phyloP scores from a whole-genome alignment of 2,113 vertebrate species.

The Xenopus laevis region DNA sequence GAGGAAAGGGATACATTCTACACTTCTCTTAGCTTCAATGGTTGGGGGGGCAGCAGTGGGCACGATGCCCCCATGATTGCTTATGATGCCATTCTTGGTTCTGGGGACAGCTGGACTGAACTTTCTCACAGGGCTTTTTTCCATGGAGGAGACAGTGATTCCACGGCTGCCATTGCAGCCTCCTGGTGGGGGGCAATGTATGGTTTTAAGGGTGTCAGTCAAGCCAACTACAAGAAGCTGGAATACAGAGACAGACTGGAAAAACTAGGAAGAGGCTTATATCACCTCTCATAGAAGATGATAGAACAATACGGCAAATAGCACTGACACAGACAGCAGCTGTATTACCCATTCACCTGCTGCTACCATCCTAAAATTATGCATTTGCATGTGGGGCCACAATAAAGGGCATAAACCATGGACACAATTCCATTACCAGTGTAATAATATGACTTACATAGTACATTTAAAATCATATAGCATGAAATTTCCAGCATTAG shows the following conservation, averaged over 20 bases:
- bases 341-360: too few relatives aligned
- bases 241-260: constrained; percentile 70
- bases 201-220: constrained; percentile 61
- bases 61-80: constrained; percentile 81
- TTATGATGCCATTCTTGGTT: constrained; percentile 70
- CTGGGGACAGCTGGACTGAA: constrained; percentile 69
- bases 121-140: constrained; percentile 72
- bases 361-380: too few relatives aligned
- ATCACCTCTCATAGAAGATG: constrained; percentile 45
- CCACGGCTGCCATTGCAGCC: constrained; percentile 66
- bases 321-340: too few relatives aligned
- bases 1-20: constrained; percentile 72
- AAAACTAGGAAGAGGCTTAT: constrained; percentile 56
- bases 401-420: too few relatives aligned
- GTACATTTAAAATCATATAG: too few relatives aligned
- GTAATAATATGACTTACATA: too few relatives aligned
- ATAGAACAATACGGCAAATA: too few relatives aligned
- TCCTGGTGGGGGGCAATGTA: constrained; percentile 75
- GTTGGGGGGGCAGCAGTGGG: constrained; percentile 74
- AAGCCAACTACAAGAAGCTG: constrained; percentile 60
- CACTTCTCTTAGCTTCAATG: constrained; percentile 59
- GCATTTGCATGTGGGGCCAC: too few relatives aligned
- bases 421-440: too few relatives aligned
- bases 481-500: too few relatives aligned
- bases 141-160: constrained; percentile 76